Conservation (phyloP, 2,113 vertebrate genomes). For the Caretta caretta region DNA sequence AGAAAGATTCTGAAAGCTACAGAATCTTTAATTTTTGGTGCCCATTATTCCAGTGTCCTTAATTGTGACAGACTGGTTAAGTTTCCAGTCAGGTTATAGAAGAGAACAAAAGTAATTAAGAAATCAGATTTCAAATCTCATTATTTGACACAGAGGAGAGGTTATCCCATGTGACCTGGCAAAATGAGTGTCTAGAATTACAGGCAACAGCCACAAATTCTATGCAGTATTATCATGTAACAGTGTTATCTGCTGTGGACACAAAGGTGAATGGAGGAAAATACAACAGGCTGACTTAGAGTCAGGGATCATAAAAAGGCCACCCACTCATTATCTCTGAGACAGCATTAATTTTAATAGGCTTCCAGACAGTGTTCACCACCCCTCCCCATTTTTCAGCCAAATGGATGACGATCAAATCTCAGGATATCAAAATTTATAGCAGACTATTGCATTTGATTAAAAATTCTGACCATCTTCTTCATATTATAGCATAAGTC, state of each 20-base stretch:
- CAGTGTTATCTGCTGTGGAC: neutral
- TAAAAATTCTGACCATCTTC: constrained; percentile 6
- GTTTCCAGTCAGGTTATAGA: neutral
- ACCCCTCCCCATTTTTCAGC: neutral
- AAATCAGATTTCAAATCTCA: neutral
- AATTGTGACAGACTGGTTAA: neutral
- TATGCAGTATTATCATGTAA: neutral
- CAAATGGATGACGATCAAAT: neutral
- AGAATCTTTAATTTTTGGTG: neutral
- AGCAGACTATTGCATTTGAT: neutral
- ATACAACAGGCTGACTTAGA: neutral
- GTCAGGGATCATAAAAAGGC: neutral
- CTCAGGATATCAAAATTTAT: neutral
- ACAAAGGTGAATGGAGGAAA: neutral
- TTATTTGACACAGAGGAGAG: neutral
- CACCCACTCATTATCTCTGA: neutral
- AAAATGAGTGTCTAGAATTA: neutral
- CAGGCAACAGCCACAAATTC: neutral
- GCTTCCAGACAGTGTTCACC: neutral
- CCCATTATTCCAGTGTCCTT: neutral
- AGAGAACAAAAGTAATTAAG: neutral
- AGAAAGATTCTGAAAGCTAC: neutral
- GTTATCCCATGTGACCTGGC: accelerated
- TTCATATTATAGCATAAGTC: neutral
- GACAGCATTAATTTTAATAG: neutral